These are phyloP conservation scores for Enteromius paludinosus DNA, from an alignment of 2,797 vertebrate species.

Conservation along the genomic window DNA sequence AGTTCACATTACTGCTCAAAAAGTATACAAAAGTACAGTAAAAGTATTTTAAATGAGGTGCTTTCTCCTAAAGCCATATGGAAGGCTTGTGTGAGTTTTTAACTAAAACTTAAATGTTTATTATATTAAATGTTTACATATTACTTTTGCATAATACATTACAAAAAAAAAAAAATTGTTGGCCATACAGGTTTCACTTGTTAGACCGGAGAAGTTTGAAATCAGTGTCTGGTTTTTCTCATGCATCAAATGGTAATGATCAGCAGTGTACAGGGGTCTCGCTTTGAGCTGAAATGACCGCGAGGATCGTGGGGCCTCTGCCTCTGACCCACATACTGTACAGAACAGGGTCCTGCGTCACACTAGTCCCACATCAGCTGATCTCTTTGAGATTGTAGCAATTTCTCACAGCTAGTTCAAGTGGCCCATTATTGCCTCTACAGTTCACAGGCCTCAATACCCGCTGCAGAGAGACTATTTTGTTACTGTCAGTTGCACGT, in stretches of 20 bases:
- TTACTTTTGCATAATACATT: too few relatives aligned
- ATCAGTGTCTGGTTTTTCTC: neutral
- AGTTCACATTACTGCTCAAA: neutral
- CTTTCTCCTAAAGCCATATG: neutral
- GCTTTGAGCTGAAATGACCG: neutral
- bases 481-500: conserved; percentile 5
- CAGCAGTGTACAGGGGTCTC: neutral
- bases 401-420: conserved; percentile 18
- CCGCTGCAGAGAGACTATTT: conserved; percentile 24
- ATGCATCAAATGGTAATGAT: neutral
- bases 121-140: neutral
- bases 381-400: conserved; percentile 16
- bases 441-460: conserved; percentile 27
- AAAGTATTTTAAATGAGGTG: neutral
- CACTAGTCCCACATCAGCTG: conserved; percentile 17
- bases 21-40: neutral
- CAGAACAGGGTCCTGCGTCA: neutral
- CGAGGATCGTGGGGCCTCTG: conserved; percentile 19
- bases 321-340: conserved; percentile 46
- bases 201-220: neutral
- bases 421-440: neutral
- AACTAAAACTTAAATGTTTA: neutral
- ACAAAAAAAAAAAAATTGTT: neutral
- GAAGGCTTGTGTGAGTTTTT: neutral
- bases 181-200: neutral